Base-by-base conservation (phyloP, 2,113 vertebrate species). In the Corythaixoides concolor region DNA sequence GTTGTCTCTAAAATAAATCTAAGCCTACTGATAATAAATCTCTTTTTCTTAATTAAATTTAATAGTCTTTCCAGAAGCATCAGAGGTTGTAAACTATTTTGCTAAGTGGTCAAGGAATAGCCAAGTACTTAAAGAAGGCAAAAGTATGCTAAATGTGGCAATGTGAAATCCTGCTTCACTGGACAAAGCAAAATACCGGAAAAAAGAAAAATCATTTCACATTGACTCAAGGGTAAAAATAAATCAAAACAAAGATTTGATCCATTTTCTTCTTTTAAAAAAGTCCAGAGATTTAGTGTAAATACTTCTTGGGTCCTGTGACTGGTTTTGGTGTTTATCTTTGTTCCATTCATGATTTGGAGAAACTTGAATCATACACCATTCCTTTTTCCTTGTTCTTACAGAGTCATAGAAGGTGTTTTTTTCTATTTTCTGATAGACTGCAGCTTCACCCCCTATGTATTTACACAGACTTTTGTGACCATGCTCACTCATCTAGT, bases 371-470 rank as follows among this genome's bases (percentile, higher is more conserved):
- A 11, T 73, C 14, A n/a, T 47, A 68, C 3, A 2, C 6, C 1
- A 0, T 30, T 85, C 52, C 35, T 45, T 85, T 59, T 75, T 27
- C 21, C 47, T 50, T 56, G 45, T 41, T 73, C 53, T 78, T 41
- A 43, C 15, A 23, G 23, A 43, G 27, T 35, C 14, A 41, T 4
- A 32, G 11, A 39, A 56, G 5, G 4, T 28, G 7, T 0, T 69
- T 58, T 58, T 87, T 78, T 12, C 5, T 53, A 1, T 81, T 85
- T 88, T 82, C 32, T 75, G 47, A 12, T 53, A n/a, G 55, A 16
- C 18, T 74, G 18, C 12, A 49, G 3, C 19, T 81, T 91, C 23
- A 37, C 2, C 4, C 1, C 1, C 9, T 53, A 1, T 1, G 1
- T 89, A 24, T 27, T 18, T 82, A 28, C 11, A 28, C 8, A 53